These are phyloP conservation scores for Sebastes fasciatus DNA, from an alignment of 2,113 vertebrate genomes.

Conservation along the genomic window DNA sequence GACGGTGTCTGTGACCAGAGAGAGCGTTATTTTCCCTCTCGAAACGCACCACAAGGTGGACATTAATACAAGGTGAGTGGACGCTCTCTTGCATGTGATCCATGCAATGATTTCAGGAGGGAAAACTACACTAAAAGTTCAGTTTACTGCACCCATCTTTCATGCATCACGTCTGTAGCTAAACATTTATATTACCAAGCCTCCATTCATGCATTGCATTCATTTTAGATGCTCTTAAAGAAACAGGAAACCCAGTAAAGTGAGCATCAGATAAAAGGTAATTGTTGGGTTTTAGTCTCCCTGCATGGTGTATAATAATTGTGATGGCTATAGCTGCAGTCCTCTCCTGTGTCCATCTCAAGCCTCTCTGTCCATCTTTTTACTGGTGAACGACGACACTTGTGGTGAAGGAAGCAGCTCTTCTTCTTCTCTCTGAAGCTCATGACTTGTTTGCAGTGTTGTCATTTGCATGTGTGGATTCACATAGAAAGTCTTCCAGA, in stretches of 20 bases:
- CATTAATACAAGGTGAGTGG: constrained; percentile 70
- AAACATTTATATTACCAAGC: background rate
- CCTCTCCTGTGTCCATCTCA: constrained; percentile 19
- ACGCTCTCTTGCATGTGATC: background rate
- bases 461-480: constrained; percentile 24
- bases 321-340: constrained; percentile 47
- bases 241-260: constrained; percentile 61
- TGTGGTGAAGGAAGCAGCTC: background rate
- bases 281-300: constrained; percentile 52
- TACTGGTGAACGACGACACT: constrained; percentile 1
- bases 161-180: background rate
- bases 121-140: too few species aligned
- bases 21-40: constrained; percentile 33
- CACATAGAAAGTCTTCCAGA: background rate
- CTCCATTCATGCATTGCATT: background rate
- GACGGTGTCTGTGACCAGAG: constrained; percentile 8
- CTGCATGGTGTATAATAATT: constrained; percentile 38
- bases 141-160: background rate
- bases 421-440: background rate
- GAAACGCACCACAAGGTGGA: constrained; percentile 57
- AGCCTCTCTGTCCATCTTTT: constrained; percentile 10
- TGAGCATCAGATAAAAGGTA: constrained; percentile 62
- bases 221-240: constrained; percentile 18
- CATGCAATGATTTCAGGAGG: too few species aligned
- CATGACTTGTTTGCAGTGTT: background rate